Conservation (phyloP, 35 echinoderm and acorn worm species). For the Diadema setosum region DNA sequence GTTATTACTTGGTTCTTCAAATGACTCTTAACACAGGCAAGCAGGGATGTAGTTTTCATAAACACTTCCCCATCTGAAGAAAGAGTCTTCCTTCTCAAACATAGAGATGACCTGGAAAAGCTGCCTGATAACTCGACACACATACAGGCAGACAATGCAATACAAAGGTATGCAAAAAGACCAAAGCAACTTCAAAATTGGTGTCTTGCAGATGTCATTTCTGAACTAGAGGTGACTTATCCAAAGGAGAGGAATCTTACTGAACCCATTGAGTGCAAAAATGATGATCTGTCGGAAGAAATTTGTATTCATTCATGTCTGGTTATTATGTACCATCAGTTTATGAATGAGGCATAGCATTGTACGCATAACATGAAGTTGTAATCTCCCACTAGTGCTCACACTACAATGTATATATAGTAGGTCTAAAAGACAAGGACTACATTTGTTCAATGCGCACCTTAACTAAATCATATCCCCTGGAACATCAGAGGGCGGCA, state of each 20-base stretch:
- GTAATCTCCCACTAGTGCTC: no score
- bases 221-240: slow-evolving; percentile 17
- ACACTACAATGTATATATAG: no score
- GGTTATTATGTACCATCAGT: no score
- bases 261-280: not conserved
- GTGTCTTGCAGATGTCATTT: slow-evolving; percentile 57
- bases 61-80: slow-evolving; percentile 39
- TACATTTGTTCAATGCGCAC: no score
- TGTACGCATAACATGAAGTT: no score
- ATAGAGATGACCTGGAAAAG: not conserved
- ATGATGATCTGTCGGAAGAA: not conserved
- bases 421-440: no score
- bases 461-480: no score
- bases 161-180: slow-evolving; percentile 32
- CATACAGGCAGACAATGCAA: not conserved
- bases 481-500: not conserved
- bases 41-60: slow-evolving; percentile 59
- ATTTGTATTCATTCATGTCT: no score
- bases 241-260: not conserved
- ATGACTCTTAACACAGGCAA: slow-evolving; percentile 44
- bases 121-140: slow-evolving; percentile 62
- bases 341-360: no score
- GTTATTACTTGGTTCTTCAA: slow-evolving; percentile 44
- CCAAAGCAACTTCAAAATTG: slow-evolving; percentile 39
- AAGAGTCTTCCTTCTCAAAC: slow-evolving; percentile 34